Evolutionary conservation across 2,797 vertebrate genomes (phyloP), one percentile per base, ranked within the genome.

Genomic region (Megaceryle alcyon): DNA sequence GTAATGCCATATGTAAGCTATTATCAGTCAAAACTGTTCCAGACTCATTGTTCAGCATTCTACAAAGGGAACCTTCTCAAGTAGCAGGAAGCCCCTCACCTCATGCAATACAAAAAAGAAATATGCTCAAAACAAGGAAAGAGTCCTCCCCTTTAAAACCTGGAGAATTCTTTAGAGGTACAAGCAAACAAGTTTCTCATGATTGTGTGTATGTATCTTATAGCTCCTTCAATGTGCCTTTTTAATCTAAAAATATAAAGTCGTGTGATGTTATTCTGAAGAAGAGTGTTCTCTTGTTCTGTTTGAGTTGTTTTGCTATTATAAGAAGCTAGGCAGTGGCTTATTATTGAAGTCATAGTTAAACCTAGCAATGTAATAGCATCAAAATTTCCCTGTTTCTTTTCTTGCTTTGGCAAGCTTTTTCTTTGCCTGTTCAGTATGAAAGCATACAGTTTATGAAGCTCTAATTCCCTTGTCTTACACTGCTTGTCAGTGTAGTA

Each of bases 11-110:
- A 49, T 94, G 92, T 66, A 92, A 97, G 63, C 80, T 86, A 95
- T 96, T 95, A 92, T 61, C 61, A 94, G 39, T 88, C 84, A 87
- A 56, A 86, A 79, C 48, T 76, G 83, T 83, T 95, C 95, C 94
- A 88, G 88, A 83, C 9, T 89, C 49, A 77, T 92, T 92, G 86
- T 96, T 96, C 86, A 75, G 56, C 39, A 14, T 85, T 95, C 73
- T 97, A 76, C 86, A 81, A 92, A 88, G 82, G 49, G 81, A 95
- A 71, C 65, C 48, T 91, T 77, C 76, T 94, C 61, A 72, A 92
- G 72, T 79, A 83, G 54, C 57, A 66, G 51, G 63, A 82, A 95
- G 41, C 49, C 37, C 64, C 28, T 57, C 41, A 76, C 70, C 68
- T 92, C 72, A 48, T 60, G 41, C 85, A 91, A 83, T 14, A 6